Evolutionary conservation across 1,140 invertebrate genomes (phyloP), one percentile per base, ranked within the genome.

Genomic region (Triops cancriformis): DNA sequence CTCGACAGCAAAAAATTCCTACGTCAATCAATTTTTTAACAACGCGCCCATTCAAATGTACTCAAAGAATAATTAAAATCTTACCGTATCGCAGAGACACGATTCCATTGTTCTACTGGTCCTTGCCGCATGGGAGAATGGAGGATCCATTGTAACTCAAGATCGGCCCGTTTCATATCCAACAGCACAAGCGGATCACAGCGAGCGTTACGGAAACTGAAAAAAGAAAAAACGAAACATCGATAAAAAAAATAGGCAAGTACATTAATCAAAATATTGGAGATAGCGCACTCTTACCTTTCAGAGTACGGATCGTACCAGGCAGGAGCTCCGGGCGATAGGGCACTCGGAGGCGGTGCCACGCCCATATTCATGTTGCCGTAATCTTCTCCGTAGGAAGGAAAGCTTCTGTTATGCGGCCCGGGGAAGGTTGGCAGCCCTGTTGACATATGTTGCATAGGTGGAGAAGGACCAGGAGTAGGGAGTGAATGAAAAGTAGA

Each of bases 1-100:
- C 90, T 89, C 77, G 90, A 87, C 85, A 94, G 91, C 75, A 97
- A 84, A 77, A 87, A 89, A 11, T 85, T 80, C 75, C 89, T 84
- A 78, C 1, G 82, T 23, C 1, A 41, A n/a, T 72, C 37, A 26
- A 75, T 26, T 64, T 28, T 28, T 26, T 23, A 28, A 51, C 41
- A 37, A 72, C 26, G 23, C 51, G 23, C 10, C 51, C 0, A 23
- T 64, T 1, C 10, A 64, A 77, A 26, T 10, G 72, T 18, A 11
- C 23, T 73, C 0, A 37, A 26, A 73, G 14, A 0, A 9, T 10
- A 18, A n/a, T 18, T 7, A 28, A 23, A 9, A 41, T n/a, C 73
- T 80, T 76, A 79, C 79, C 79, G 79, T 41, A 80, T 79, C 28
- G 26, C 26, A n/a, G 73, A 72, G 9, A 81, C 77, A 23, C 76